A percentile compares a stretch with the other conserved stretches of the same genome.
Conservation (phyloP, 2,113 vertebrate species). For the Parotia lawesii region DNA sequence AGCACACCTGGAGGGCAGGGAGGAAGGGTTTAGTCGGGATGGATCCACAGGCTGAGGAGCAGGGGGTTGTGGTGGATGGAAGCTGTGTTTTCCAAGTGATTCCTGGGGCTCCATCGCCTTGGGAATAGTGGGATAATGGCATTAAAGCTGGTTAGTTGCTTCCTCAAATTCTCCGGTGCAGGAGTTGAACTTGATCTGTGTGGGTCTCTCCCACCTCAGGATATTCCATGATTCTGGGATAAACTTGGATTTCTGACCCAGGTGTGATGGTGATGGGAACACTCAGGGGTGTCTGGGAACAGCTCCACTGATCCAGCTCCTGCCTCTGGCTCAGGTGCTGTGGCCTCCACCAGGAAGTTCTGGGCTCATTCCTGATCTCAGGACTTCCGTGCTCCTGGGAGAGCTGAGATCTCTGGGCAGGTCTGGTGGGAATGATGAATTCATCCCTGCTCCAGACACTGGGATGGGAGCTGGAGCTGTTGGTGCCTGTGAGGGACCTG, state of each 20-base stretch:
- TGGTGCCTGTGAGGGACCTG: not conserved
- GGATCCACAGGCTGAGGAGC: not conserved
- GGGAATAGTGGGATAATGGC: not conserved
- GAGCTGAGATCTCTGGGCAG: not conserved
- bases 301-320: rapidly evolving
- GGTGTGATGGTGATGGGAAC: rapidly evolving
- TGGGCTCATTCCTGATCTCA: rapidly evolving
- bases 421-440: not conserved
- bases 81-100: not conserved
- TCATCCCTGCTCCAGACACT: rapidly evolving
- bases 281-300: not conserved
- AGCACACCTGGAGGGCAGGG: rapidly evolving
- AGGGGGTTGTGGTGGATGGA: not conserved
- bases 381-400: not conserved
- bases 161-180: too few species aligned
- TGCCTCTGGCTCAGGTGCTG: not conserved
- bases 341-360: rapidly evolving
- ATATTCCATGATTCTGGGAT: too few species aligned
- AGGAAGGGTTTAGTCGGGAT: not conserved
- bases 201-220: too few species aligned
- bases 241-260: not conserved
- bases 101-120: rapidly evolving
- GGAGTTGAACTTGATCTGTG: too few species aligned
- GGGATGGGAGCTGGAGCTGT: not conserved
- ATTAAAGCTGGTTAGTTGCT: not conserved